Evolutionary conservation across 2,888 invertebrate species (phyloP).

Genomic region (Sinhomidia bicolor): DNA sequence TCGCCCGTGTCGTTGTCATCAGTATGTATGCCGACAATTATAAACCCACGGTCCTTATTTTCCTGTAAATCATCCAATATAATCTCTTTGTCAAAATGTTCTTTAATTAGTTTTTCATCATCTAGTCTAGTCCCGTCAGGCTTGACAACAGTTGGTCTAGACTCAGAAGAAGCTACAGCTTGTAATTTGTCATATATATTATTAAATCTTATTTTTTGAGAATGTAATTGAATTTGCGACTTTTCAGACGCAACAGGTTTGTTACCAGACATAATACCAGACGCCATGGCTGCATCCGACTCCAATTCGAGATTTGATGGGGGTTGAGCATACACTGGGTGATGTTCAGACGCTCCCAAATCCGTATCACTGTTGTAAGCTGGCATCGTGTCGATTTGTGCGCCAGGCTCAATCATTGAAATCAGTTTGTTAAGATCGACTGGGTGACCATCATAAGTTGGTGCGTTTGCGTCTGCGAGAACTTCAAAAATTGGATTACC

Average conservation of each 20-base stretch:
- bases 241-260: constrained; percentile 1
- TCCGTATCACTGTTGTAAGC: constrained; percentile 40
- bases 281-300: constrained; percentile 53
- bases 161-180: constrained; percentile 48
- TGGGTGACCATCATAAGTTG: constrained; percentile 78
- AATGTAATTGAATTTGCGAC: not conserved
- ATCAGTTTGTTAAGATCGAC: constrained; percentile 78
- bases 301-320: constrained; percentile 49
- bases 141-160: constrained; percentile 61
- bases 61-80: constrained; percentile 70
- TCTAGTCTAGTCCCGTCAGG: constrained; percentile 57
- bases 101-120: constrained; percentile 53
- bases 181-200: constrained; percentile 17
- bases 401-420: constrained; percentile 79
- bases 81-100: constrained; percentile 68
- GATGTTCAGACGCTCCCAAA: constrained; percentile 50
- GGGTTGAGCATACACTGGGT: constrained; percentile 38
- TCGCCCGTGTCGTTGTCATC: constrained; percentile 63
- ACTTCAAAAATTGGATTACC: constrained; percentile 79
- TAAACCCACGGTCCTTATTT: constrained; percentile 56
- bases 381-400: constrained; percentile 64
- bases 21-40: constrained; percentile 45
- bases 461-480: constrained; percentile 78
- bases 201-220: constrained; percentile 2
- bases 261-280: constrained; percentile 62